Evolutionary conservation across 2,113 vertebrate species (phyloP), one percentile per base, ranked within the genome.

Genomic region (Anarrhichthys ocellatus): DNA sequence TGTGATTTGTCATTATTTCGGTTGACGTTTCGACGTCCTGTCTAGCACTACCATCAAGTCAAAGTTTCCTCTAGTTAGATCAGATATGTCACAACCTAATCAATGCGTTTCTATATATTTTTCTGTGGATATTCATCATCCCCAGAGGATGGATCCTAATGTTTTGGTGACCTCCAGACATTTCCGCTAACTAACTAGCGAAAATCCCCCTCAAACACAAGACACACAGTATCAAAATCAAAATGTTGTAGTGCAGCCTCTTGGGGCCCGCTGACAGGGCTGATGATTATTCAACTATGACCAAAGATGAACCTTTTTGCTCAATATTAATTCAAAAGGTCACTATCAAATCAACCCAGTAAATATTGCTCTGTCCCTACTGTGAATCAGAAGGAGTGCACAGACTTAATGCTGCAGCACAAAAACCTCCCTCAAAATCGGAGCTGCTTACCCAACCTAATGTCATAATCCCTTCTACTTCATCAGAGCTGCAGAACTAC

Each of bases 401-500:
- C 63, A 80, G 50, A 78, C 73, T 85, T 75, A 73, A 84, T 42
- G 48, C 77, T 68, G 50, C 69, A 69, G 68, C 79, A 46, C 62
- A 73, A 69, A 91, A 27, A 78, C 66, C 61, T 73, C 71, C 52
- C 34, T 84, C 32, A 78, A 70, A 91, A 84, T 91, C 82, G 82
- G 83, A 88, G 76, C 85, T n/a, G 66, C 87, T 89, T 84, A 77
- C 73, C 73, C 85, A 89, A 91, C 79, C 83, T 91, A 89, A 91
- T 64, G 89, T 92, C 88, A 93, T 88, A 89, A 93, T 93, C 78
- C 84, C 65, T 92, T 90, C 87, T 84, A 84, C 87, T 88, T 89
- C 88, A 80, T 89, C 87, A 88, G 83, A 85, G 82, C 82, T 68
- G 71, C 80, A 79, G 74, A 89, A 76, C 74, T 52, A 83, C 83